These are phyloP conservation scores for Allacma fusca DNA, from an alignment of 2,888 invertebrate genomes.

Conservation along the genomic window DNA sequence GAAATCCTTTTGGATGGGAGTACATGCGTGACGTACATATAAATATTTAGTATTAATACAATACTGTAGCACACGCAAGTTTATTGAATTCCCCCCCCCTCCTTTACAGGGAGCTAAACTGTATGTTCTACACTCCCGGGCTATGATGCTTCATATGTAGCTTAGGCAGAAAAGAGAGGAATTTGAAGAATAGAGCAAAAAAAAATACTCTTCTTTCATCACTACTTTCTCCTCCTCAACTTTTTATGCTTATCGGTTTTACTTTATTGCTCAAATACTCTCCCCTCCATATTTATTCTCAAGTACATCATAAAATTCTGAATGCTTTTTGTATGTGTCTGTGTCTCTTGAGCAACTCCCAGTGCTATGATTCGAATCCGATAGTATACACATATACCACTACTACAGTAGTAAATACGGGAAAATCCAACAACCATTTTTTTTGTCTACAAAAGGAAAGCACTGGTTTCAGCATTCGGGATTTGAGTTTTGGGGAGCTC, in stretches of 20 bases:
- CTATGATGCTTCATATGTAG: too few relatives aligned
- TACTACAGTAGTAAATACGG: too few relatives aligned
- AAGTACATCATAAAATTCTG: conserved; percentile 8
- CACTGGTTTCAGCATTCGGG: too few relatives aligned
- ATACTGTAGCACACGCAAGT: neutral
- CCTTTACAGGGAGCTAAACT: neutral
- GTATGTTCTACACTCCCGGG: too few relatives aligned
- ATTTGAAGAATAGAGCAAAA: neutral
- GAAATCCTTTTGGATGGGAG: neutral
- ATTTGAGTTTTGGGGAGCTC: too few relatives aligned
- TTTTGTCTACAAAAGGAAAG: too few relatives aligned
- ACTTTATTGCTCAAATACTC: conserved; percentile 12
- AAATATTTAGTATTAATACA: neutral
- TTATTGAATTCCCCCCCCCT: neutral
- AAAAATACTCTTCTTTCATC: conserved; percentile 1
- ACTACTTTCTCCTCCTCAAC: neutral
- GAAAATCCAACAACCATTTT: too few relatives aligned
- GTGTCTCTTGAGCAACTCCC: too few relatives aligned
- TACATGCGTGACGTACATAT: neutral
- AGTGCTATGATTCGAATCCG: too few relatives aligned
- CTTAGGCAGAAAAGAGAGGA: neutral
- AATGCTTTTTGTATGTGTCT: neutral
- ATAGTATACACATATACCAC: too few relatives aligned
- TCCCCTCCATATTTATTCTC: conserved; percentile 7
- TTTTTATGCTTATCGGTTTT: conserved; percentile 13